Base-by-base conservation (phyloP, 1,140 invertebrate species). In the Portunus trituberculatus region DNA sequence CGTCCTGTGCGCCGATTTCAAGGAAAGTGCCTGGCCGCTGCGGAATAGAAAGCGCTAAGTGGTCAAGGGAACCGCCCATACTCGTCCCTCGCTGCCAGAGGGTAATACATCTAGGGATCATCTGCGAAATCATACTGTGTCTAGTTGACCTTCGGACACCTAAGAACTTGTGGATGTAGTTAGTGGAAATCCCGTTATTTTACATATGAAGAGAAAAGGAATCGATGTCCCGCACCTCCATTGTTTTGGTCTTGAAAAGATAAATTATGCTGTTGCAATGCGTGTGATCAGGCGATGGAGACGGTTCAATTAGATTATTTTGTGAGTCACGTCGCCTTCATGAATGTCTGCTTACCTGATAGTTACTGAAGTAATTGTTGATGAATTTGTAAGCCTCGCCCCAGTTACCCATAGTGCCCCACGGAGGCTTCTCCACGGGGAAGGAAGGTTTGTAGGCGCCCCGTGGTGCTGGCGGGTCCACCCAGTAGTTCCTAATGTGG, bases 1-100 rank as follows among this genome's bases (percentile, higher is more conserved):
- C 97, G 94, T 97, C 97, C 14, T 97, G 96, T 96, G 97, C 97
- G 89, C 97, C 97, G 31, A 97, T 97, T 96, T 97, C 97, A 6
- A 97, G 96, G 95, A 96, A 97, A 39, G 96, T 96, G 20, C 97
- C 97, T 87, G 96, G 92, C 29, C 28, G 97, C 97, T 96, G 92
- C n/a, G 92, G 91, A 6, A 28, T 2, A 28, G 48, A 28, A 46
- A 89, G 46, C 6, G 46, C 0, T 16, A 0, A n/a, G 83, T 12
- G 32, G 83, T 25, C 32, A 12, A 86, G 52, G 10, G 52, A 59
- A 59, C 39, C 6, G 39, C 6, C 39, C 39, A 6, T 6, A 39
- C 39, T 39, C 6, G 39, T 39, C 39, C 39, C 39, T 6, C 39
- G 39, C 39, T 83, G 20, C 28, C 20, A 83, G 28, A 29, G 28